Conservation (phyloP, 2,888 invertebrate genomes). For the Spisula solida region DNA sequence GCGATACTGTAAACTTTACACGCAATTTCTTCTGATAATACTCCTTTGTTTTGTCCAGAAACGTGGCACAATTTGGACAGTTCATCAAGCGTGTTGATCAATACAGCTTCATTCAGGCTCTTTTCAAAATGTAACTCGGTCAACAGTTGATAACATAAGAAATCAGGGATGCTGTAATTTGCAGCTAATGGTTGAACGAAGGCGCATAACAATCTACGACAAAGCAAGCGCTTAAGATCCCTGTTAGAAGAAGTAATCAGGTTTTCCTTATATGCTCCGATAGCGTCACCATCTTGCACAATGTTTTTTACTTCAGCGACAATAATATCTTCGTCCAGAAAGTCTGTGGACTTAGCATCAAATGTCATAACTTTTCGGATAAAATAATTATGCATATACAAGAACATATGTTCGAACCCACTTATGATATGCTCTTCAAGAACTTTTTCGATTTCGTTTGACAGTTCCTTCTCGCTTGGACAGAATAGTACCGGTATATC, state of each 20-base stretch:
- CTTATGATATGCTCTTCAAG: neutral
- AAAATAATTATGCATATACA: neutral
- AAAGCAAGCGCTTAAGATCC: neutral
- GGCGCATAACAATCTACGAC: neutral
- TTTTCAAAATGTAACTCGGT: neutral
- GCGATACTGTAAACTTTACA: neutral
- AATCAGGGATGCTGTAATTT: neutral
- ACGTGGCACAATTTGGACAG: neutral
- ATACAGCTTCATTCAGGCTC: neutral
- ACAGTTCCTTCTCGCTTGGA: neutral
- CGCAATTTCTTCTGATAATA: neutral
- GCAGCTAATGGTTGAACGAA: neutral
- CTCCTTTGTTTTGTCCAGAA: neutral
- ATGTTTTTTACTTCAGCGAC: neutral
- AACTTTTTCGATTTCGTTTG: neutral
- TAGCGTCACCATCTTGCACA: neutral
- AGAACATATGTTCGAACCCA: neutral
- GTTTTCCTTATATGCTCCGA: neutral
- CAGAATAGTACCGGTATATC: neutral
- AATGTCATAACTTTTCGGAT: neutral
- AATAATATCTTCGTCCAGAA: neutral
- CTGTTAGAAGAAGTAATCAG: neutral
- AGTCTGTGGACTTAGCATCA: neutral
- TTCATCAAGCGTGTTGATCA: neutral
- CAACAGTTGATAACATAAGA: constrained; percentile 11